Evolutionary conservation across 1,140 invertebrate species (phyloP).

Genomic region (Eufriesea mexicana): DNA sequence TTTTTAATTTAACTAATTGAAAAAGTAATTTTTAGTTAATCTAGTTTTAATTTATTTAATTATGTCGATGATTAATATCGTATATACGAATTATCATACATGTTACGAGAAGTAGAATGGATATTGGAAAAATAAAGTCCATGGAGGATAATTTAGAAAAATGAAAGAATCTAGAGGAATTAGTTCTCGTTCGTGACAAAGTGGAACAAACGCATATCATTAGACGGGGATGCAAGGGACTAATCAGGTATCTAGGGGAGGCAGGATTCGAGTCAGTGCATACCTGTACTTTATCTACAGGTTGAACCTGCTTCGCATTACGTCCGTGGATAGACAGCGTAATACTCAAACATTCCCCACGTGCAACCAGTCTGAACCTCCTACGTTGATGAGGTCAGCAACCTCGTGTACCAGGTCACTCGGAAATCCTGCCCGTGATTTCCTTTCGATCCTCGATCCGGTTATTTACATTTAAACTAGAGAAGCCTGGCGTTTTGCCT

Average conservation of each 20-base stretch:
- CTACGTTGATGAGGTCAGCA: conserved; percentile 12
- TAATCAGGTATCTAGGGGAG: background rate
- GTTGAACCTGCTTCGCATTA: conserved; percentile 8
- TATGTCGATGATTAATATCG: too few species aligned
- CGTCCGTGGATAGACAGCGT: conserved; percentile 1
- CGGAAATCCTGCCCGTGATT: conserved; percentile 15
- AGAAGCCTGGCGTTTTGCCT: background rate
- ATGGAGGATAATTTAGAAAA: too few species aligned
- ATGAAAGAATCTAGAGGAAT: too few species aligned
- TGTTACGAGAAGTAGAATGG: too few species aligned
- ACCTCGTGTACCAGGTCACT: conserved; percentile 18
- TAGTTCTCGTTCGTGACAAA: too few species aligned
- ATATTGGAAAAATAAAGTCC: too few species aligned
- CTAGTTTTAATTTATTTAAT: too few species aligned
- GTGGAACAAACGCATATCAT: background rate
- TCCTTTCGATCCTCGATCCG: conserved; percentile 19
- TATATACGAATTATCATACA: too few species aligned
- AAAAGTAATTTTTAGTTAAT: too few species aligned
- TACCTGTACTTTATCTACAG: background rate
- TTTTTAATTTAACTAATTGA: too few species aligned
- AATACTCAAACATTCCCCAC: conserved; percentile 22
- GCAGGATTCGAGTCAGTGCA: background rate
- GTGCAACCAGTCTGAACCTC: background rate
- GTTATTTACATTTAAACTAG: conserved; percentile 19
- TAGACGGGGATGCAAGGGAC: background rate